These are phyloP conservation scores for Dipodomys stephensi DNA, from an alignment of 2,113 vertebrate species.

Conservation along the genomic window DNA sequence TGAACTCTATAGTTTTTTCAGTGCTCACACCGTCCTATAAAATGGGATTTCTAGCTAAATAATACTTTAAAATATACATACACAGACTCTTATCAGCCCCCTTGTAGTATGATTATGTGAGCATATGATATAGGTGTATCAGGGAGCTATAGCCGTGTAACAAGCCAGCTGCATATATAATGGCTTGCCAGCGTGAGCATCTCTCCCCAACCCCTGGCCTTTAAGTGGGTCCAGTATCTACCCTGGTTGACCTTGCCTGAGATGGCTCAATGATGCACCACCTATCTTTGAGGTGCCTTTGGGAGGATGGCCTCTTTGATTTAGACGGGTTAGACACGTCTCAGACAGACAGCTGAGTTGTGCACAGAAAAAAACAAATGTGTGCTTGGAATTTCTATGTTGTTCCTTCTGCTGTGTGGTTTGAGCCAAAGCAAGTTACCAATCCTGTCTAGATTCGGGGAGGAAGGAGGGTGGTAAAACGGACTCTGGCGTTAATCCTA, in stretches of 20 bases:
- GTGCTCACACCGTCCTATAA: not conserved
- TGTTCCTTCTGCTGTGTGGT: not conserved
- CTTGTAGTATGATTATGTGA: not conserved
- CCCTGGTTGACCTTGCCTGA: not conserved
- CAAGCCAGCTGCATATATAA: not conserved
- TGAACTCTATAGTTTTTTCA: not conserved
- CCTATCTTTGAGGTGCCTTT: accelerated
- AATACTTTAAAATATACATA: not conserved
- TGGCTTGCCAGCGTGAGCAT: not conserved
- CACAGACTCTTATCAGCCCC: not conserved
- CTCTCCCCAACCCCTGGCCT: too few relatives aligned
- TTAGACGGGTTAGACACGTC: too few relatives aligned
- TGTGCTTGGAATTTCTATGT: not conserved
- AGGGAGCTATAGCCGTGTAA: not conserved
- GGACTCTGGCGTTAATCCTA: not conserved
- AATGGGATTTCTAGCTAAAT: not conserved
- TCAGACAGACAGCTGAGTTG: not conserved
- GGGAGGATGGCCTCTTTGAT: not conserved
- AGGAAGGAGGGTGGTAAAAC: not conserved
- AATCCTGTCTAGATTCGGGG: not conserved
- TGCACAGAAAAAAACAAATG: not conserved
- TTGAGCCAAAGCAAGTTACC: not conserved
- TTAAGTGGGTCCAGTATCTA: not conserved
- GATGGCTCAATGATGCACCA: not conserved
- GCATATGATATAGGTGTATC: not conserved